Base-by-base conservation (phyloP, 1,140 invertebrate species). In the Magallana gigas region DNA sequence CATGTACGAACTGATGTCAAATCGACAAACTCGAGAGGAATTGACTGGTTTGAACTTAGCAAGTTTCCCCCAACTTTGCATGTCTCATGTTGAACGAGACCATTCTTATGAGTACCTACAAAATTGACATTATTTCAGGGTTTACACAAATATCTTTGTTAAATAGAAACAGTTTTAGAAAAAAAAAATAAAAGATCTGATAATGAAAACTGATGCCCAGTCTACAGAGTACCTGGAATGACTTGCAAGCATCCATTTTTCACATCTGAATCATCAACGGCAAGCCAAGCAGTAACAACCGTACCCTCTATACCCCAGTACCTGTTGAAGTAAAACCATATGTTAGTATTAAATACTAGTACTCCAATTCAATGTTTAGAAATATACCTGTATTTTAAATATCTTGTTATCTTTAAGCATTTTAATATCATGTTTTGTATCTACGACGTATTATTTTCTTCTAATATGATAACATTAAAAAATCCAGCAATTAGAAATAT, bases 221-320 rank as follows among this genome's bases (percentile, higher is more conserved):
- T 48, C 36, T 48, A 5, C 36, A 48, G 4, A 76, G 56, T 57
- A 93, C 92, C 90, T 60, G 92, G 92, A 57, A 93, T 91, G 76
- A 92, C 92, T 9, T 84, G 58, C 92, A 93, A 91, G 68, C 92
- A 93, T 14, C 90, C 92, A 64, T 93, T 93, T 29, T 91, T 90
- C 8, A 87, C 71, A 81, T 93, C 91, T 57, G 92, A 91, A 62
- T 92, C 90, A 71, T 93, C 92, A 14, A 93, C 90, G 5, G 91
- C 92, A 18, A 93, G 84, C 92, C 92, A 93, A 3, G 90, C 92
- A 57, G 90, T 92, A 29, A 93, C 89, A 14, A 93, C 92, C 18
- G 91, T 91, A 9, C 92, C 92, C 11, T 91, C 91, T 23, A 93
- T 88, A 36, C 92, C 92, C 92, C 92, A 93, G 86, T 93, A 93